These are phyloP conservation scores for Archivesica marissinica DNA, from an alignment of 1,140 invertebrate species.

Conservation along the genomic window DNA sequence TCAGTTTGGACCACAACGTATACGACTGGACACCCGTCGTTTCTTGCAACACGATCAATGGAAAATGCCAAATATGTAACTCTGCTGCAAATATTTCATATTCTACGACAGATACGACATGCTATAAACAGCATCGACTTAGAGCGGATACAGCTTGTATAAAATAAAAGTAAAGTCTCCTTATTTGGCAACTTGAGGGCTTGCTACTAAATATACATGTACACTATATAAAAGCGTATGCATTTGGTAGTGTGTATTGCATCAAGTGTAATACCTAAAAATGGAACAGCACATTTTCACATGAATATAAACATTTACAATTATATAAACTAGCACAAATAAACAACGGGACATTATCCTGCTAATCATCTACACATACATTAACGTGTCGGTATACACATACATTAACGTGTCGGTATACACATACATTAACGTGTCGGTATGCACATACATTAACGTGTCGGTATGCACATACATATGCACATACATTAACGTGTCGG, in stretches of 20 bases:
- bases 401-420: neutral
- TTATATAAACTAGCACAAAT: conserved; percentile 26
- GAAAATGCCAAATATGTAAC: too few relatives aligned
- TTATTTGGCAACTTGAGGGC: conserved; percentile 44
- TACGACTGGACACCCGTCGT: too few relatives aligned
- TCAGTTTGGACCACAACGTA: too few relatives aligned
- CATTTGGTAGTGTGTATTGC: conserved; percentile 32
- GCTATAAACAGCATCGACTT: neutral
- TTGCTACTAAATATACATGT: conserved; percentile 1
- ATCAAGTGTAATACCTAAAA: conserved; percentile 33
- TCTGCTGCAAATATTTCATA: too few relatives aligned
- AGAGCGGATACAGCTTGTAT: neutral
- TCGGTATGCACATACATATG: too few relatives aligned
- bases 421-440: neutral
- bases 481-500: too few relatives aligned
- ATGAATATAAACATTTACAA: neutral
- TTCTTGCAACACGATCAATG: too few relatives aligned
- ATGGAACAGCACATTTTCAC: conserved; percentile 8
- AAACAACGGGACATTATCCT: neutral
- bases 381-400: neutral
- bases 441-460: too few relatives aligned
- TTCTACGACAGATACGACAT: too few relatives aligned
- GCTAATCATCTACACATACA: neutral
- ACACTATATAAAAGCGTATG: neutral
- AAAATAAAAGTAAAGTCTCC: conserved; percentile 26